Evolutionary conservation across 2,113 vertebrate species (phyloP).

Genomic region (Acanthisitta chloris): DNA sequence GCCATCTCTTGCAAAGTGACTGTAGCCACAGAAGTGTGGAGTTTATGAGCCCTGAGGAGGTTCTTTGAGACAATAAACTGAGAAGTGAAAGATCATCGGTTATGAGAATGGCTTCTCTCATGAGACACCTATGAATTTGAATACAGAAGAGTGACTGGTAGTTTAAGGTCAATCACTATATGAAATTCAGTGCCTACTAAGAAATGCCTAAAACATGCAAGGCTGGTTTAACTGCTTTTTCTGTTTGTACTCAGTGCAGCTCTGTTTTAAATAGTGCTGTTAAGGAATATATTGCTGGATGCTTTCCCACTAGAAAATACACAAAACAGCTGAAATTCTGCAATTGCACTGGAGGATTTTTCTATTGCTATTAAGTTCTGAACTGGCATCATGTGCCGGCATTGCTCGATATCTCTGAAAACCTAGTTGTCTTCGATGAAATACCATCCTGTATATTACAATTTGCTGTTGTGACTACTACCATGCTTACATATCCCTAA

Average conservation of each 20-base stretch:
- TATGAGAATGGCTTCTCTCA: not conserved
- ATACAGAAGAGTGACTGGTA: not conserved
- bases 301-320: not conserved
- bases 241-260: not conserved
- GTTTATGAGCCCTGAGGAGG: not conserved
- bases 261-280: not conserved
- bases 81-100: not conserved
- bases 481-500: not conserved
- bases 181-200: not conserved
- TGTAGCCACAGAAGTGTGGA: not conserved
- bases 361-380: not conserved
- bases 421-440: not conserved
- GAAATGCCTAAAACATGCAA: not conserved
- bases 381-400: not conserved
- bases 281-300: not conserved
- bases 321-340: not conserved
- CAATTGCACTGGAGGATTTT: not conserved
- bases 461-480: not conserved
- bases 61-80: not conserved
- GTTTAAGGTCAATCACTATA: not conserved
- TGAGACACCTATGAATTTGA: not conserved
- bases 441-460: not conserved
- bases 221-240: not conserved
- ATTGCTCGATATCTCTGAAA: not conserved
- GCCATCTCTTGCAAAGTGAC: not conserved